Conservation (phyloP, 2,797 vertebrate species). For the Semotilus atromaculatus region DNA sequence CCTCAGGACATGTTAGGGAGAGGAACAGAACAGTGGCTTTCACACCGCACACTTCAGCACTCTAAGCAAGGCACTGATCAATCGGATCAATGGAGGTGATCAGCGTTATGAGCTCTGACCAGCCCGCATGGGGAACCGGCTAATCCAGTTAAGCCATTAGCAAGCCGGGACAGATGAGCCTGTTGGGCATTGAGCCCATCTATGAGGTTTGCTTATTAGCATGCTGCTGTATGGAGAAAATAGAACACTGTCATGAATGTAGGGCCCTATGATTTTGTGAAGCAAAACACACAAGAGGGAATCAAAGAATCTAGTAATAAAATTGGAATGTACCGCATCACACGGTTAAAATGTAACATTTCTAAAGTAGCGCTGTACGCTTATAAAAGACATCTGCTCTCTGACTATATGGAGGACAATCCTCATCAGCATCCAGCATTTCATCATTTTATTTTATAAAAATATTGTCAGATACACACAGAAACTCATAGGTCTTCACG, state of each 20-base stretch:
- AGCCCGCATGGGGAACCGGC: conserved; percentile 30
- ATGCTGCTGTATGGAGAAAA: conserved; percentile 58
- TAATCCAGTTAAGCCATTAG: conserved; percentile 65
- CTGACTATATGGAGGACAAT: background rate
- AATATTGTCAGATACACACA: background rate
- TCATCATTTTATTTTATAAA: background rate
- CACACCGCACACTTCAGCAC: background rate
- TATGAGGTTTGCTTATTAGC: conserved; percentile 52
- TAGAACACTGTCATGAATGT: conserved; percentile 15
- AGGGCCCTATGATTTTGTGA: background rate
- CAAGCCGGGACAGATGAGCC: conserved; percentile 59
- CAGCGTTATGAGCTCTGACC: conserved; percentile 51
- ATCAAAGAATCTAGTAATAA: background rate
- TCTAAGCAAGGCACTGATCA: conserved; percentile 49
- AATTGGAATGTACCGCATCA: background rate
- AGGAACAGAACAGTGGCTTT: conserved; percentile 7
- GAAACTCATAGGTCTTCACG: background rate
- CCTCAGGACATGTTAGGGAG: conserved; percentile 44
- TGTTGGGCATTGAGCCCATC: conserved; percentile 42
- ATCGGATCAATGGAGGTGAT: conserved; percentile 61
- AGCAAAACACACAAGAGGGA: background rate
- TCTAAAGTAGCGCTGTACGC: background rate
- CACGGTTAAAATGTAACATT: background rate
- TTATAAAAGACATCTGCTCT: background rate
- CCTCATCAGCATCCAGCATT: background rate